Evolutionary conservation across 1,140 invertebrate species (phyloP), one percentile per base, ranked within the genome.

Genomic region (Platorchestia sp.): DNA sequence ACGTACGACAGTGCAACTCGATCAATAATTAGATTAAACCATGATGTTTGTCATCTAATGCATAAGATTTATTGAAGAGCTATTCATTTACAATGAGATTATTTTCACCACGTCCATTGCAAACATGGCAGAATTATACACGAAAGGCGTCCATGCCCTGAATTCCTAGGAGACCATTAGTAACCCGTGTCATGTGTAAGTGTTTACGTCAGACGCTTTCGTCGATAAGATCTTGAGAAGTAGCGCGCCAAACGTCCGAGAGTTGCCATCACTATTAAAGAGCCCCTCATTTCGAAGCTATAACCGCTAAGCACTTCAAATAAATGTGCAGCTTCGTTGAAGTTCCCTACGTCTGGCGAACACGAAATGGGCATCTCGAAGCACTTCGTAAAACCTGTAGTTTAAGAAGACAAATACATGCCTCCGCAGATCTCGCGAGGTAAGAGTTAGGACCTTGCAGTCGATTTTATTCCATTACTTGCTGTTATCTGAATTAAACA

Each of bases 191-290:
- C 87, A 89, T 89, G 43, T 27, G 87, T 42, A 89, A 42, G 87
- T 89, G 87, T 89, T 89, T 89, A 43, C 87, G 87, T 89, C 87
- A 89, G 87, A 89, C n/a, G n/a, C 43, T 42, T 44, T 44, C 87
- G 87, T 1, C 41, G 87, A 44, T 89, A 89, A 75, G 41, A 89
- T 41, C 87, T 42, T 89, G 43, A 89, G 36, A 89, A 42, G 59
- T 75, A 75, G 59, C 59, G 59, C 59, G 59, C 59, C 14, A 43
- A 44, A 89, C 87, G 87, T 44, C 43, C 87, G 14, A 89, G 87
- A 89, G 87, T 89, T 42, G 87, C 87, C 87, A 89, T 89, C 87
- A 89, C 41, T 44, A 89, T 89, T 89, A 89, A 89, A 89, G 59
- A 89, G 43, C 87, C 87, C 87, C 43, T 89, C 87, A 89, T 89